Evolutionary conservation across 2,797 vertebrate genomes (phyloP), one percentile per base, ranked within the genome.

Genomic region (Vireo griseus): DNA sequence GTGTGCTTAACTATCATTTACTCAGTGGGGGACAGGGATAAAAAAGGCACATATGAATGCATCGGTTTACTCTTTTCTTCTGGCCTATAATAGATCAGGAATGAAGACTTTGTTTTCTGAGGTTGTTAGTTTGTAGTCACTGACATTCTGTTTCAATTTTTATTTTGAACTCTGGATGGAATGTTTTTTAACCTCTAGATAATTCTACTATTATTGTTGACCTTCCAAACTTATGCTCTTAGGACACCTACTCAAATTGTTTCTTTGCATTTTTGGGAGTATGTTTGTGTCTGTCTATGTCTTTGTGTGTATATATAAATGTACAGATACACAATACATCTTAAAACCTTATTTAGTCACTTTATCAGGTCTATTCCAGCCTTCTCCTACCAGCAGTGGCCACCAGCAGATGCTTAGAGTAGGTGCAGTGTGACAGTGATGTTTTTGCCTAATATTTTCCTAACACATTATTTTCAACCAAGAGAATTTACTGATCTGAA

Each of bases 1-100:
- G 62, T 33, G 37, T 85, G 54, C 62, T 85, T 95, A 89, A 86
- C 68, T 95, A 57, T 78, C 39, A 72, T 93, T 92, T 86, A 76
- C 78, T 85, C 89, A 88, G 76, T 51, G 19, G 44, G 71, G 29
- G 16, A 66, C n/a, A 13, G 16, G 28, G 79, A 77, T 89, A 76
- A 93, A 87, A 93, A n/a, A 76, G 26, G 39, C 28, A 76, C 39
- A 33, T 75, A 85, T 26, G 37, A 78, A 81, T 89, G 8, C 58
- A 88, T 42, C 54, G n/a, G 58, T 90, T 90, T 80, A 68, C 4
- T 58, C 11, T 22, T 65, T 67, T 88, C 48, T 87, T 96, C 33
- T 83, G 35, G 28, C 29, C 21, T 55, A 67, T 85, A 87, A 78
- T 17, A 55, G 63, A 57, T 31, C 52, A 73, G 22, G 39, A 78